Percentiles rank a stretch among this genome's conserved stretches.
Conservation (phyloP, 2,888 invertebrate genomes). For the Athalia circularis region DNA sequence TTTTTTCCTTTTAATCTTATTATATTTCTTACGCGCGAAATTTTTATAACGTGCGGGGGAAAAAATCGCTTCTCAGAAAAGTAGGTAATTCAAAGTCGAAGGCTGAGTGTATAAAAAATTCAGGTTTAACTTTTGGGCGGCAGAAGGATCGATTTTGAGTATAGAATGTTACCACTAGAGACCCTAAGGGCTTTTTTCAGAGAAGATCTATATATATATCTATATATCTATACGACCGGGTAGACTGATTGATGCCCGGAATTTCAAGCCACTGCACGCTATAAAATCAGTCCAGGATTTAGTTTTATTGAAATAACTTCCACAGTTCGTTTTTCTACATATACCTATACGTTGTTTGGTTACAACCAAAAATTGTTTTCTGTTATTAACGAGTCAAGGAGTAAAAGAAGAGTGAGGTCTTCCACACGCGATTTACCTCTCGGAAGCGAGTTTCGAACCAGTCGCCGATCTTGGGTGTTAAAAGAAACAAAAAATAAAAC, state of each 20-base stretch:
- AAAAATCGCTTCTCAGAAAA: too few species aligned
- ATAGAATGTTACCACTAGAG: background rate
- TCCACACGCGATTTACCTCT: constrained; percentile 16
- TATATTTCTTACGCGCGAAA: too few species aligned
- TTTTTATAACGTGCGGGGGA: too few species aligned
- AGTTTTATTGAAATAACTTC: constrained; percentile 33
- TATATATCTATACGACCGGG: background rate
- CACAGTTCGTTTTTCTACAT: background rate
- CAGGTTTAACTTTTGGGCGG: constrained; percentile 8
- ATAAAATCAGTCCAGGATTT: constrained; percentile 11
- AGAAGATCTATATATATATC: background rate
- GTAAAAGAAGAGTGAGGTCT: background rate
- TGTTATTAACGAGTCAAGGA: constrained; percentile 22
- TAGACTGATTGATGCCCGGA: constrained; percentile 8
- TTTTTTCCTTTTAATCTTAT: background rate
- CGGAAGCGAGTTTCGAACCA: background rate
- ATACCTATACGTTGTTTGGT: background rate
- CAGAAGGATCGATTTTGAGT: constrained; percentile 12
- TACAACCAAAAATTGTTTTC: constrained; percentile 14
- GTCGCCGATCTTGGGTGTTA: background rate
- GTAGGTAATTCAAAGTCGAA: too few species aligned
- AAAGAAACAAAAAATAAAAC: constrained; percentile 6
- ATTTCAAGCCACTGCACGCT: constrained; percentile 8
- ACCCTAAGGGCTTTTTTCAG: background rate
- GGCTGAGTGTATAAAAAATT: background rate